phyloP scores from a whole-genome alignment of 2,797 vertebrate species.

The Dromococcyx pavoninus region DNA sequence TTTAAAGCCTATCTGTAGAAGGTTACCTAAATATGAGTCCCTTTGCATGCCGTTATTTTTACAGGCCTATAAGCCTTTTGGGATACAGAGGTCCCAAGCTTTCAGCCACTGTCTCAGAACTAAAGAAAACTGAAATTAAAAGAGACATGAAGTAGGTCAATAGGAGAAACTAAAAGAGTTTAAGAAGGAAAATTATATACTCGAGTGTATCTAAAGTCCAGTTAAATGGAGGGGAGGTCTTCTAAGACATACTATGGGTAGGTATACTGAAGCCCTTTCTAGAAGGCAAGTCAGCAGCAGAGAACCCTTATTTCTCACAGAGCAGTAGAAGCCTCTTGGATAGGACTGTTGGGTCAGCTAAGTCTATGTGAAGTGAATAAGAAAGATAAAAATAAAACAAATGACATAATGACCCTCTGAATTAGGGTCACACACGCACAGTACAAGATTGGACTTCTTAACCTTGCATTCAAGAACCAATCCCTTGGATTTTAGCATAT shows the following conservation, averaged over 20 bases:
- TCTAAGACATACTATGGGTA: not conserved
- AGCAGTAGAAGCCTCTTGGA: not conserved
- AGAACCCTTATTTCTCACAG: not conserved
- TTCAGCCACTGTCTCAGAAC: not conserved
- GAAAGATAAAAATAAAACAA: conserved; percentile 1
- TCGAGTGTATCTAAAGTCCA: not conserved
- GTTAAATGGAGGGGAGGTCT: not conserved
- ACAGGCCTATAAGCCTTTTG: not conserved
- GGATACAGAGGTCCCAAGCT: not conserved
- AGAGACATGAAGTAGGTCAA: not conserved
- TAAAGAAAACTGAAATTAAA: not conserved
- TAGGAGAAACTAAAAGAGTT: not conserved
- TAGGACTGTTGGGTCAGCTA: not conserved
- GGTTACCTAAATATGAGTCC: not conserved
- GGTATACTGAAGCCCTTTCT: not conserved
- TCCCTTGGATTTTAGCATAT: conserved; percentile 26
- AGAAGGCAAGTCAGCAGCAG: not conserved
- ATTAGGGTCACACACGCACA: not conserved
- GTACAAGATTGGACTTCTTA: not conserved
- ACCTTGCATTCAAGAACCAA: conserved; percentile 1
- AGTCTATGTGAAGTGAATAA: not conserved
- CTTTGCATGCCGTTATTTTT: not conserved
- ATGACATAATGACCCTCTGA: not conserved
- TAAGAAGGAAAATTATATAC: not conserved
- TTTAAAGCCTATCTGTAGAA: not conserved